Percentiles rank a stretch among this genome's conserved stretches.
phyloP scores from a whole-genome alignment of 2,113 vertebrate genomes.

The Alligator sinensis region DNA sequence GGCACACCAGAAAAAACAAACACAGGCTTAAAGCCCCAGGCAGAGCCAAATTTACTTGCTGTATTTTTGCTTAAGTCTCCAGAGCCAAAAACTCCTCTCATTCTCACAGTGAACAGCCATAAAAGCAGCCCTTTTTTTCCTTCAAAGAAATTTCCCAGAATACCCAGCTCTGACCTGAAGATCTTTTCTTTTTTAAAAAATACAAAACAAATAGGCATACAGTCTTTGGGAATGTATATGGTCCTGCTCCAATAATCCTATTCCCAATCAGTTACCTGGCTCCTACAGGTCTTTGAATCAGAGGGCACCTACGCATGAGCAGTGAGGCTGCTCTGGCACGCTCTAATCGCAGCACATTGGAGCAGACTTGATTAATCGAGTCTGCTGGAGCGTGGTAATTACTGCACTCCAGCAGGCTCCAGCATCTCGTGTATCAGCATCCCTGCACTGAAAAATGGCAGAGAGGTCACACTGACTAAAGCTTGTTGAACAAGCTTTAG shows the following conservation, averaged over 20 bases:
- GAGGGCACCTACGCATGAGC: too few species aligned
- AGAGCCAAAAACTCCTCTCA: neutral
- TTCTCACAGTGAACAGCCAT: neutral
- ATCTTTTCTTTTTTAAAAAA: conserved; percentile 2
- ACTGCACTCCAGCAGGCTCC: too few species aligned
- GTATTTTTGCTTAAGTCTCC: conserved; percentile 29
- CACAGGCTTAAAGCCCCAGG: neutral
- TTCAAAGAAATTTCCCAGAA: neutral
- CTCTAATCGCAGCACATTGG: too few species aligned
- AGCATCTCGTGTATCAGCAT: too few species aligned
- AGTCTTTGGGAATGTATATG: rapidly evolving
- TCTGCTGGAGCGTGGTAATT: too few species aligned
- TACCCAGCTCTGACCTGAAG: conserved; percentile 1
- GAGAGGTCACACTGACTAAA: too few species aligned
- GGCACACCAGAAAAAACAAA: conserved; percentile 40
- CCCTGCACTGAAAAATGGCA: too few species aligned
- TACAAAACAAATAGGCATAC: neutral
- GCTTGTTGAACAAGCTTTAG: too few species aligned
- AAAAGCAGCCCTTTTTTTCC: neutral
- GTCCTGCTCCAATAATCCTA: neutral
- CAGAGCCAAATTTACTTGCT: conserved; percentile 28
- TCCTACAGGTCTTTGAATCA: neutral
- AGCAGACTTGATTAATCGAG: too few species aligned
- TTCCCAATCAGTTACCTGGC: neutral
- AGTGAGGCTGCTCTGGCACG: too few species aligned